Percentiles rank a stretch among this genome's conserved stretches.
Conservation (phyloP, 2,113 vertebrate genomes). For the Dicerorhinus sumatrensis region DNA sequence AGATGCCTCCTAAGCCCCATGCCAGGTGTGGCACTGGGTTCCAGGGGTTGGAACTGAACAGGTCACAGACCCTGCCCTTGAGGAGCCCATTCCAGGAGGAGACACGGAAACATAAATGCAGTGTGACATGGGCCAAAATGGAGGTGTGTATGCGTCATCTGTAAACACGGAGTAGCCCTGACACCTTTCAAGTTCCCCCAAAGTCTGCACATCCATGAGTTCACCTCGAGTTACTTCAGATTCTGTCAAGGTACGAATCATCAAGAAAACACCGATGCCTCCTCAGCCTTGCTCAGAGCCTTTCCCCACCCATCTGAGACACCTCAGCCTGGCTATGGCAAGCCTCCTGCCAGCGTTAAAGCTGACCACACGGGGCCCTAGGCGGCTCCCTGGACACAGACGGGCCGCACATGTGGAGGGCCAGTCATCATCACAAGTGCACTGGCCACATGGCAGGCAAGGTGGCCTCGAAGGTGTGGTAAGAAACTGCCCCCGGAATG, state of each 20-base stretch:
- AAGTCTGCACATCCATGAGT: not conserved
- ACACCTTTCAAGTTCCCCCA: not conserved
- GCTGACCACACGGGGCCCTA: rapidly evolving
- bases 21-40: not conserved
- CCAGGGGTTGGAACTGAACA: not conserved
- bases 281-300: not conserved
- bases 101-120: not conserved
- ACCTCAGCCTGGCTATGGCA: not conserved
- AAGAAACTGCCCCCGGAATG: not conserved
- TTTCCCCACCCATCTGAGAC: not conserved
- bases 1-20: not conserved
- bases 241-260: not conserved
- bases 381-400: rapidly evolving
- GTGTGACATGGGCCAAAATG: not conserved
- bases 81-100: not conserved
- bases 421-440: rapidly evolving
- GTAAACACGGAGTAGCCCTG: not conserved
- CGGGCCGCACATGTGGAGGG: rapidly evolving
- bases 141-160: not conserved
- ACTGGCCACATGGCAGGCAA: rapidly evolving
- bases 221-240: too few relatives aligned
- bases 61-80: not conserved
- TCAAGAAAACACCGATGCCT: rapidly evolving
- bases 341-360: rapidly evolving
- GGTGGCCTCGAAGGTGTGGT: not conserved